phyloP scores from a whole-genome alignment of 2,888 invertebrate species.

The Vanessa cardui region DNA sequence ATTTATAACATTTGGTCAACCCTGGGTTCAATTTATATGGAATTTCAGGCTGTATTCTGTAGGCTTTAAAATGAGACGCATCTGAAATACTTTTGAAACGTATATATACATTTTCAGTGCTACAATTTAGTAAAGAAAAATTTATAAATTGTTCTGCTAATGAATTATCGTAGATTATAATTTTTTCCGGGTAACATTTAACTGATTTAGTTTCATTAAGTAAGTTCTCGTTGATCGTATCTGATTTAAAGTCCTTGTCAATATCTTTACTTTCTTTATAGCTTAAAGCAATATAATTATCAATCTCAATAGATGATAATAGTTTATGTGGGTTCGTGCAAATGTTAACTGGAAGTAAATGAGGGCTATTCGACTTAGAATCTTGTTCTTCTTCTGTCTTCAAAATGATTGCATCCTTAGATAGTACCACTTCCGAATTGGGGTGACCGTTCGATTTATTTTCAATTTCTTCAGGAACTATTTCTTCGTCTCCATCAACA shows the following conservation, averaged over 20 bases:
- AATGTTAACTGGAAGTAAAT: constrained; percentile 52
- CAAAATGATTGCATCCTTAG: constrained; percentile 28
- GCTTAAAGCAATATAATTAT: constrained; percentile 44
- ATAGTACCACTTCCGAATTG: constrained; percentile 56
- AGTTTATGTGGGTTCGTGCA: constrained; percentile 59
- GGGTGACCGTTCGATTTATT: constrained; percentile 50
- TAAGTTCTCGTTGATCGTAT: constrained; percentile 38
- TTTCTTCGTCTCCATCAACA: constrained; percentile 34
- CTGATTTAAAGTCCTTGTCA: constrained; percentile 25
- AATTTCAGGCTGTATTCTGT: constrained; percentile 54
- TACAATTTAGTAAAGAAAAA: constrained; percentile 60
- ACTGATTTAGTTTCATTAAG: constrained; percentile 49
- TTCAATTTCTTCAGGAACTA: constrained; percentile 41
- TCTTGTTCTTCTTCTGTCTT: constrained; percentile 43
- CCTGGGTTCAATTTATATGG: constrained; percentile 63
- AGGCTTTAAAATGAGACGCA: constrained; percentile 48
- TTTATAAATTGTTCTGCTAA: constrained; percentile 52
- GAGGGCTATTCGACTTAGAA: constrained; percentile 29
- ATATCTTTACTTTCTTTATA: constrained; percentile 32
- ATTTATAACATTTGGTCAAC: constrained; percentile 52
- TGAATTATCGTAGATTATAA: constrained; percentile 49
- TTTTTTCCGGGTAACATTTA: constrained; percentile 51
- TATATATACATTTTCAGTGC: constrained; percentile 52
- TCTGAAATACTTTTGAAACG: constrained; percentile 59
- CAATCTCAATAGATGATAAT: constrained; percentile 54